Conservation (phyloP, 2,113 vertebrate species). For the Hiodon tergisus region DNA sequence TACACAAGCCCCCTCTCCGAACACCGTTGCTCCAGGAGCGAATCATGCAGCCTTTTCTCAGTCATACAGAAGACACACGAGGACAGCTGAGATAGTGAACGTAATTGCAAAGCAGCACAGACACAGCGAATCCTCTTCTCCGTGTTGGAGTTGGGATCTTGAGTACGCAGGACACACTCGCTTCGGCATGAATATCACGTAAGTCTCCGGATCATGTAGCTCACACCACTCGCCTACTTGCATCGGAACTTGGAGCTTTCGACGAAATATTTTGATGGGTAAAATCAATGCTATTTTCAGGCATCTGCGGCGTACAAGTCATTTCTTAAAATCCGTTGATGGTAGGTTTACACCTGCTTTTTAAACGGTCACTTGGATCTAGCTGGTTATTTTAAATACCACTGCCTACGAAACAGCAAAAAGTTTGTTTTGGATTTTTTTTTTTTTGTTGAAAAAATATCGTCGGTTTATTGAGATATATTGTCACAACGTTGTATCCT, state of each 20-base stretch:
- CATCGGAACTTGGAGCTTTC: slow-evolving; percentile 56
- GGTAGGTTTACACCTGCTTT: slow-evolving; percentile 54
- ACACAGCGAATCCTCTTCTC: slow-evolving; percentile 41
- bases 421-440: slow-evolving; percentile 56
- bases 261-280: slow-evolving; percentile 47
- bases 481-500: slow-evolving; percentile 48
- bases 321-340: slow-evolving; percentile 46
- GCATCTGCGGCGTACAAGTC: slow-evolving; percentile 57
- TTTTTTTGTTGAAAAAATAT: slow-evolving; percentile 42
- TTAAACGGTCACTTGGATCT: slow-evolving; percentile 19
- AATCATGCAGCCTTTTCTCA: slow-evolving; percentile 31
- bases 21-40: slow-evolving; percentile 43
- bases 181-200: slow-evolving; percentile 55
- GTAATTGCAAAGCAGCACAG: slow-evolving; percentile 44
- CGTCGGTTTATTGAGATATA: slow-evolving; percentile 55
- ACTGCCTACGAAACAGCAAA: slow-evolving; percentile 48
- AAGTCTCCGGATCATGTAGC: slow-evolving; percentile 46
- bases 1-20: slow-evolving; percentile 35
- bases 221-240: slow-evolving; percentile 52
- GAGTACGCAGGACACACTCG: slow-evolving; percentile 66
- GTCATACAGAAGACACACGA: slow-evolving; percentile 43
- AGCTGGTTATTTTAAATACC: slow-evolving; percentile 35
- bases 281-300: slow-evolving; percentile 55
- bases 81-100: slow-evolving; percentile 43
- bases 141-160: slow-evolving; percentile 59